phyloP scores from a whole-genome alignment of 2,888 invertebrate genomes.

The Erannis defoliaria region DNA sequence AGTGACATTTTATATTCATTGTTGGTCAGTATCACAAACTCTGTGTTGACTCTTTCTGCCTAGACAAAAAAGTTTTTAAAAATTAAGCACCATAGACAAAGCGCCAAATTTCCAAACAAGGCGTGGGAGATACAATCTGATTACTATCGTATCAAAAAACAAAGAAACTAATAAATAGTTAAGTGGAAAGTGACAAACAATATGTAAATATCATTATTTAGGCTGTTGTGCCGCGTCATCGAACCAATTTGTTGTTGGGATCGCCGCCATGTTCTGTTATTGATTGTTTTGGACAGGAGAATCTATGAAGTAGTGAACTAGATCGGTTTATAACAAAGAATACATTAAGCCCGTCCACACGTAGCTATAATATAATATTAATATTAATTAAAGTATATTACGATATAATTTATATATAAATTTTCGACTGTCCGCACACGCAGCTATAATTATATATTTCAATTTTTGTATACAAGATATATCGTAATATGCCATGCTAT shows the following conservation, averaged over 20 bases:
- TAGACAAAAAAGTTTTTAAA: constrained; percentile 11
- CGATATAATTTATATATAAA: too few relatives aligned
- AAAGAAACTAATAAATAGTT: constrained; percentile 63
- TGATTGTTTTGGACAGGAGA: constrained; percentile 58
- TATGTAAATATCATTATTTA: constrained; percentile 85
- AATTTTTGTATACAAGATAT: too few relatives aligned
- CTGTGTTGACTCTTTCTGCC: constrained; percentile 16
- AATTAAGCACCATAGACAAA: constrained; percentile 31
- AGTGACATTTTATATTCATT: too few relatives aligned
- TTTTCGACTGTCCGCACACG: too few relatives aligned
- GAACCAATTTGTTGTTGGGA: constrained; percentile 78
- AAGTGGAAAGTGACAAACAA: constrained; percentile 85
- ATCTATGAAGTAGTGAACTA: constrained; percentile 49
- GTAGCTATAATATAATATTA: too few relatives aligned
- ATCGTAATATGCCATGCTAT: too few relatives aligned
- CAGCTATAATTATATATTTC: too few relatives aligned
- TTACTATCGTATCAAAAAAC: constrained; percentile 56
- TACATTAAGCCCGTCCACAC: too few relatives aligned
- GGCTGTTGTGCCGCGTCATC: constrained; percentile 71
- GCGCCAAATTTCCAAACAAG: constrained; percentile 24
- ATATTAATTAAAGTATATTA: too few relatives aligned
- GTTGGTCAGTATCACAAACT: not conserved
- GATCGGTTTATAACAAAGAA: too few relatives aligned
- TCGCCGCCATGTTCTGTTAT: constrained; percentile 63
- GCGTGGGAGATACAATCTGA: constrained; percentile 49